Evolutionary conservation across 2,113 vertebrate species (phyloP), one percentile per base, ranked within the genome.

Genomic region (Odocoileus virginianus): DNA sequence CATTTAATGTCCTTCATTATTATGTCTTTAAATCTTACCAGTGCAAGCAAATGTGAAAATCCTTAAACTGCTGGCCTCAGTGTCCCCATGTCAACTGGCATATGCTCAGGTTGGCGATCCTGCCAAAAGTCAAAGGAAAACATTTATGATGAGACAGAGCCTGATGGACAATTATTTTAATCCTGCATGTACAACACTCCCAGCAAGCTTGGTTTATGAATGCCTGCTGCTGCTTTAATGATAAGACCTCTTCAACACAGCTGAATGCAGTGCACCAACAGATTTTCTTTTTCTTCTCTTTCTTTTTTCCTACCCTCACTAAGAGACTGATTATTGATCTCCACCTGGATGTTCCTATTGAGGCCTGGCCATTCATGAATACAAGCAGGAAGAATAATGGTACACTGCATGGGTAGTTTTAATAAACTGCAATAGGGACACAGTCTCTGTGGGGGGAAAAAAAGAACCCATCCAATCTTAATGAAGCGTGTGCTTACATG

Each of bases 71-170:
- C 91, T 97, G 98, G 97, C 97, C 97, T 98, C 98, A 61, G 96
- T 96, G 97, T 97, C 98, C 96, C 96, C 97, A 97, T 97, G 89
- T 94, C 97, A 97, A 67, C 95, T 98, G 98, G 98, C 98, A 96
- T 55, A 23, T 95, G 94, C 93, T 98, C 98, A 98, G 97, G 84
- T 82, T 93, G 86, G 87, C 85, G 96, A 98, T 98, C 98, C 99
- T 99, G 98, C 97, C 98, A 98, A 99, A 98, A 99, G 97, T 97
- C 97, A 98, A 97, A 98, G 93, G 89, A 98, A 98, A 98, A 98
- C 89, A 97, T 97, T 98, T 85, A 98, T 98, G 98, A 98, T 98
- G 98, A 99, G 98, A 97, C 91, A 97, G 93, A 98, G 97, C 40
- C 92, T 98, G 95, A 93, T 90, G 67, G 94, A 98, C 86, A 87